A percentile compares a stretch with the other conserved stretches of the same genome.
Conservation (phyloP, 30 jellyfish, hydroid and myxozoan genomes). For the Aurelia sp. region DNA sequence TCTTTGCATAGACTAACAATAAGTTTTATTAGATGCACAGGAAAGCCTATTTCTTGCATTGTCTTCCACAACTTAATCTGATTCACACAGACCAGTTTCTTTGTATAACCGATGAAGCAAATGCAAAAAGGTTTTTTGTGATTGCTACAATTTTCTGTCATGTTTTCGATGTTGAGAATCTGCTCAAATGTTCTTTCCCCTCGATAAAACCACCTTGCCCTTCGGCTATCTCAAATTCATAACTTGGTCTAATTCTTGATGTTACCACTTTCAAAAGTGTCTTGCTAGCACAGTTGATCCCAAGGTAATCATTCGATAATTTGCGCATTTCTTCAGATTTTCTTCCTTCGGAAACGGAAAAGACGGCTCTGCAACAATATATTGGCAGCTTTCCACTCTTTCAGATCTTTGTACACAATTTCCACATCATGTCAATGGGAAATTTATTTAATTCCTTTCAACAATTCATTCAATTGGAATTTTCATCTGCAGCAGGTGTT, state of each 20-base stretch:
- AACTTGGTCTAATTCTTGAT: not conserved
- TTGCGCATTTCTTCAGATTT: constrained; percentile 36
- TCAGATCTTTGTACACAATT: constrained; percentile 12
- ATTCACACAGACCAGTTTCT: too few species aligned
- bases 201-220: constrained; percentile 11
- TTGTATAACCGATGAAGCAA: not conserved
- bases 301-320: constrained; percentile 29
- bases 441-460: not conserved
- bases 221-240: not conserved
- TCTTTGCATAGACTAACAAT: too few species aligned
- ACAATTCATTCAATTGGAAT: constrained; percentile 1
- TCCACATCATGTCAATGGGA: not conserved
- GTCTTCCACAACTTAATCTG: too few species aligned
- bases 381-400: constrained; percentile 21
- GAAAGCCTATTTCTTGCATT: too few species aligned
- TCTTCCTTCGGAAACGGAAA: not conserved
- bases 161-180: not conserved
- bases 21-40: too few species aligned
- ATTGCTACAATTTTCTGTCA: not conserved
- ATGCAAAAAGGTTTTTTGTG: not conserved
- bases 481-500: not conserved
- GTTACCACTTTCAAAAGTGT: constrained; percentile 1
- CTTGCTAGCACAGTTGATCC: constrained; percentile 13
- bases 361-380: constrained; percentile 6
- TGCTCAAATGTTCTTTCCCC: not conserved